phyloP scores from a whole-genome alignment of 2,113 vertebrate genomes.

The Miniopterus natalensis region DNA sequence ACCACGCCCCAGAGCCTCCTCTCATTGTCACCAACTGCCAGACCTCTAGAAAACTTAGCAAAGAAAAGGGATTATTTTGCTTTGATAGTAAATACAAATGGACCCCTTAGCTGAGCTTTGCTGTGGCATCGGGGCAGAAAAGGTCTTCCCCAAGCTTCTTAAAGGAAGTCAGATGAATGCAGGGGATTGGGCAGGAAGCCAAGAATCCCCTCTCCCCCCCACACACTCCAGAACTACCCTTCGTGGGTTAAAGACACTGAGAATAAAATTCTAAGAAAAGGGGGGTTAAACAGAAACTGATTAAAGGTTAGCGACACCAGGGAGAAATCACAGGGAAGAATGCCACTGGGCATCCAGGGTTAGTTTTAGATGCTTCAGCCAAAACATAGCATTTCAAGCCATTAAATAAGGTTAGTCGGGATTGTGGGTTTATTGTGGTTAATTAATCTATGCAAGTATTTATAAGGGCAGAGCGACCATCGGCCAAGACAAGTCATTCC shows the following conservation, averaged over 20 bases:
- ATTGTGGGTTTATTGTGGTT: constrained; percentile 61
- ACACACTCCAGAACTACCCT: background rate
- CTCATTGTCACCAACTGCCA: too few species aligned
- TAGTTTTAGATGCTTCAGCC: constrained; percentile 73
- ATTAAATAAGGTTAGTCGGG: constrained; percentile 76
- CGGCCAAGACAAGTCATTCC: constrained; percentile 80
- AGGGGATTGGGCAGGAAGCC: background rate
- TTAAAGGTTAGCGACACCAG: constrained; percentile 75
- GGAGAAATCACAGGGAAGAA: constrained; percentile 80
- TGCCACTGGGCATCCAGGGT: constrained; percentile 74
- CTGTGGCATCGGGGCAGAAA: background rate
- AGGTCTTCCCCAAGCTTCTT: background rate
- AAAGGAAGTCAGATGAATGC: background rate
- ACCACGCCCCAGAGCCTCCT: too few species aligned
- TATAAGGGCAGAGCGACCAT: constrained; percentile 75
- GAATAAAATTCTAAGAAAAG: constrained; percentile 72
- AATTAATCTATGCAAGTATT: constrained; percentile 85
- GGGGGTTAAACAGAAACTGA: constrained; percentile 72
- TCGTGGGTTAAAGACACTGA: constrained; percentile 49
- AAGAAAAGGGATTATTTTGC: too few species aligned
- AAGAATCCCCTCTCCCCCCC: background rate
- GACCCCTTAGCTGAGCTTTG: background rate
- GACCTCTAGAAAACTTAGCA: too few species aligned
- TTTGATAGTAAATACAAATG: too few species aligned
- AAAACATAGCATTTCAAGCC: constrained; percentile 71